Base-by-base conservation (phyloP, 2,113 vertebrate species). In the Oncorhynchus tshawytscha region DNA sequence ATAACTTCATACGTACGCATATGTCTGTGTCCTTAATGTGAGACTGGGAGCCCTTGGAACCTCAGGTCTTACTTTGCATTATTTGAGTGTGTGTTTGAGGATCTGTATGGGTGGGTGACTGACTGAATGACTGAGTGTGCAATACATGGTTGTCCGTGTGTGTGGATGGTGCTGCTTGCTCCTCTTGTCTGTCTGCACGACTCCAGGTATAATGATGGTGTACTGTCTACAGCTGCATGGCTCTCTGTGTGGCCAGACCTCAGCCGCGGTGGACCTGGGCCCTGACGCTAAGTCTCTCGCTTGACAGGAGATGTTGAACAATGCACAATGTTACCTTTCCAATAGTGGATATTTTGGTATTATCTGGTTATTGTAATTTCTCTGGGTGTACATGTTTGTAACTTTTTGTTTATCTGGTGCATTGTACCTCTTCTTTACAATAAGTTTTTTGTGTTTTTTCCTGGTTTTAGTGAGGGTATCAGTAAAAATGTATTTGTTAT, bases 151-250 rank as follows among this genome's bases (percentile, higher is more conserved):
- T 73, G 71, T 82, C 73, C 18, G 49, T n/a, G 18, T 67, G 62
- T 72, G 48, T 72, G 62, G n/a, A 64, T 67, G 27, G 20, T 18
- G 73, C 78, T 31, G 83, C 87, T 89, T 67, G 89, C 86, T 90
- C 92, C 83, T 92, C 82, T 81, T 94, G 92, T 93, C 77, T 7
- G 80, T 90, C 85, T 91, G 91, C 91, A 91, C 88, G 90, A 88
- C 86, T 89, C 88, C 89, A 90, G 89, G 83, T 93, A 87, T 88
- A 90, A 82, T 84, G 83, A 73, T 78, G 77, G 71, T 90, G 87
- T 88, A 90, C 79, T 92, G 90, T 91, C 90, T 90, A 88, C 92
- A 90, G 89, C 86, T 93, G 95, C 95, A 96, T 97, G 95, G 88
- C 92, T 91, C 82, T 66, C 74, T 67, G 74, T 65, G 70, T 70